A percentile compares a stretch with the other conserved stretches of the same genome.
Evolutionary conservation across 2,113 vertebrate genomes (phyloP).

Genomic region (Fregata magnificens): DNA sequence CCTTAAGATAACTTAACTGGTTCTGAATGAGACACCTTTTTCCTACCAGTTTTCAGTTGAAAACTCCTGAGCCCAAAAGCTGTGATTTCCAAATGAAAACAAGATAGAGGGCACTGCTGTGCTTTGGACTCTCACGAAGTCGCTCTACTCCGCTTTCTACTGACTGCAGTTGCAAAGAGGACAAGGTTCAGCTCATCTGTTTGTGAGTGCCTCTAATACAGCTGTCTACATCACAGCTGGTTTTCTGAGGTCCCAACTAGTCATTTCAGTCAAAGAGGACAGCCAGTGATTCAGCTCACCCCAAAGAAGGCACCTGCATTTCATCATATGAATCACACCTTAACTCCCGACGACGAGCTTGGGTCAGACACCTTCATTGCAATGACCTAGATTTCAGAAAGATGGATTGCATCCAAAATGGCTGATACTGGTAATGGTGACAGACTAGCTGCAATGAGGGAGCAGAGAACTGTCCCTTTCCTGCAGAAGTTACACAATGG

Average conservation of each 20-base stretch:
- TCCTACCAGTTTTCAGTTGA: background rate
- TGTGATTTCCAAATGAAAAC: background rate
- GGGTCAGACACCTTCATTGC: background rate
- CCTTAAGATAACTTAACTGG: background rate
- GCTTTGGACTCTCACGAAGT: background rate
- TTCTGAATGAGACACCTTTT: background rate
- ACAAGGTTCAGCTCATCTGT: background rate
- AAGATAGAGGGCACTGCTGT: background rate
- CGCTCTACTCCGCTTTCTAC: fast-evolving
- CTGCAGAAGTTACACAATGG: background rate
- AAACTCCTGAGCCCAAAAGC: background rate
- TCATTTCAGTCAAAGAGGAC: background rate
- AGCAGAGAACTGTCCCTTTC: background rate
- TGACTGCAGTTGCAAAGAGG: background rate
- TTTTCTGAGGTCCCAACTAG: background rate
- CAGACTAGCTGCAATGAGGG: background rate
- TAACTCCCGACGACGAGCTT: background rate
- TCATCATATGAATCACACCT: background rate
- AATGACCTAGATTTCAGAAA: background rate
- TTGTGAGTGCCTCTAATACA: background rate
- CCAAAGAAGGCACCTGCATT: background rate
- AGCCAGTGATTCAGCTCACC: background rate
- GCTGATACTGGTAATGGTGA: background rate
- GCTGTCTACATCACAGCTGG: background rate
- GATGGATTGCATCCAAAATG: background rate